Base-by-base conservation (phyloP, 2,113 vertebrate species). In the Sclerurus mexicanus region DNA sequence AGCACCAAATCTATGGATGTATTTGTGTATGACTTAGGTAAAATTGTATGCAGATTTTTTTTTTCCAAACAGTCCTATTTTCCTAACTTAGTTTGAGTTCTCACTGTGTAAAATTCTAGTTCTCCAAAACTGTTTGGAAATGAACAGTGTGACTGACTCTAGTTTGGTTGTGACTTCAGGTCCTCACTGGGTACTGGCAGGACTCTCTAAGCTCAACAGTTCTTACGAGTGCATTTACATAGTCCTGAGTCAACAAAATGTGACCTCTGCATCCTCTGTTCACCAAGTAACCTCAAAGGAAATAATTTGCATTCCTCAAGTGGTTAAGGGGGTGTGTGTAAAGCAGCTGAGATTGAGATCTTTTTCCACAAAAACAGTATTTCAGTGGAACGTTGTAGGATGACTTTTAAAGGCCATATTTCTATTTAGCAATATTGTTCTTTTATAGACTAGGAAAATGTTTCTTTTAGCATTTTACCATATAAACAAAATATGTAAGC, bases 281-380 rank as follows among this genome's bases (percentile, higher is more conserved):
- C 83, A 82, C 23, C 28, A 79, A 58, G 66, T 93, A 89, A 91
- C 53, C 31, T 85, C 81, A 49, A 82, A 96, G 90, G 75, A 96
- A 96, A 94, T 91, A 76, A 93, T 96, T 74, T 96, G 44, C 79
- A 83, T 95, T 95, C 95, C 50, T 90, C 42, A 50, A 3, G 35
- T 67, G 78, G 11, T 55, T 83, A 4, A 0, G 7, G 28, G 58
- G 20, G 12, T 14, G 25, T 79, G 23, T 59, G 44, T 71, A 56
- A 87, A 92, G 58, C 42, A 88, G 30, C 23, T 55, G 85, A 83
- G 22, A 28, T 37, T 69, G 56, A 83, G 42, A 39, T 85, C 0
- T 80, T 20, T 64, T 88, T 85, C 23, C 35, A 59, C 72, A 87
- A 71, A 85, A 89, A 53, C 42, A 76, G 33, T 63, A 21, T 86